Evolutionary conservation across 2,113 vertebrate genomes (phyloP).

Genomic region (Hemiprocne comata): DNA sequence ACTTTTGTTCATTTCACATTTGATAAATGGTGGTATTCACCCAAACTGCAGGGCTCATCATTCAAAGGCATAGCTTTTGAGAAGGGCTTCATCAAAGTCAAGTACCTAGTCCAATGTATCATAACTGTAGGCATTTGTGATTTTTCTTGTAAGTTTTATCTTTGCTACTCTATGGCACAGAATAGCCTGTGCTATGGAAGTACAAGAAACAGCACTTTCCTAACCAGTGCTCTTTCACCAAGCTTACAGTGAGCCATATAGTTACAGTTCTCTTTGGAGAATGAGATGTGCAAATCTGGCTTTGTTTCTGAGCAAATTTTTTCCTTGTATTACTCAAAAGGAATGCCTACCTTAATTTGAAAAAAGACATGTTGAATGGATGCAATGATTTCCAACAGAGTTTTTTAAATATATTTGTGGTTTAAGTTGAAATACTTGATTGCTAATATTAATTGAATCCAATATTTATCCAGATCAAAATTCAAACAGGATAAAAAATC

Average conservation of each 20-base stretch:
- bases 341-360: neutral
- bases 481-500: neutral
- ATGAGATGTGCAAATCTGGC: neutral
- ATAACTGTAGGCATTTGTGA: neutral
- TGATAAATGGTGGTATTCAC: conserved; percentile 36
- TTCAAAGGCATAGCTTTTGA: conserved; percentile 3
- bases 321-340: neutral
- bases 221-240: neutral
- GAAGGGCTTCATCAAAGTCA: conserved; percentile 44
- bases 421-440: neutral
- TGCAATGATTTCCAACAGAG: neutral
- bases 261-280: neutral
- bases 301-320: neutral
- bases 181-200: neutral
- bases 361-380: neutral
- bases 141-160: conserved; percentile 11
- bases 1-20: conserved; percentile 3
- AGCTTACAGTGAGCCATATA: neutral
- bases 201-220: neutral
- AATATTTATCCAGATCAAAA: neutral
- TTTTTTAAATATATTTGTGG: neutral
- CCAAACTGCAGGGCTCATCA: neutral
- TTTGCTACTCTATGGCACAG: neutral
- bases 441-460: neutral
- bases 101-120: neutral